These are phyloP conservation scores for Myotis vivesi DNA, from an alignment of 2,797 vertebrate genomes.

Conservation along the genomic window DNA sequence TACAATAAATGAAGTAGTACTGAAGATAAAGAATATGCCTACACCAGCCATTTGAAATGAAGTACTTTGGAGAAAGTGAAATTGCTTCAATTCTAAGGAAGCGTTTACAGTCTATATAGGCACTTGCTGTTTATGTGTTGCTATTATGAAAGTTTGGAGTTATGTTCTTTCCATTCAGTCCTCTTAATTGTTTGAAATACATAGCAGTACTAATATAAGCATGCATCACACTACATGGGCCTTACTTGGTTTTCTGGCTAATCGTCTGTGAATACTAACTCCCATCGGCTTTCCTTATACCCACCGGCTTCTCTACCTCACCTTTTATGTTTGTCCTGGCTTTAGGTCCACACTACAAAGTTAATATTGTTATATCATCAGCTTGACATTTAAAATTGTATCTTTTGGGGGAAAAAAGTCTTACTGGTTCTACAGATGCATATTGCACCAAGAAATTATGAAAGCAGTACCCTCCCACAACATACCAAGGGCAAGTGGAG, in stretches of 20 bases:
- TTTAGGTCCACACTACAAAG: background rate
- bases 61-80: conserved; percentile 26
- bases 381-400: background rate
- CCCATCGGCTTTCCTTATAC: background rate
- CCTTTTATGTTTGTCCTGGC: background rate
- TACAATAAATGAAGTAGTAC: conserved; percentile 21
- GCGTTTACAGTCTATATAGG: background rate
- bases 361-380: background rate
- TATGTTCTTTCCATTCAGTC: background rate
- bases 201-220: background rate
- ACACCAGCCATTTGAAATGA: conserved; percentile 38
- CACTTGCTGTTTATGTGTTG: background rate
- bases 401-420: background rate
- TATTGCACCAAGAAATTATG: background rate
- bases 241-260: background rate
- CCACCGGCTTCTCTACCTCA: background rate
- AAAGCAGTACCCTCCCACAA: background rate
- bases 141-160: background rate
- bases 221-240: background rate
- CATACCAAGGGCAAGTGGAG: background rate
- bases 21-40: conserved; percentile 12
- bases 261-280: background rate
- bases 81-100: conserved; percentile 34
- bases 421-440: background rate
- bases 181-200: background rate